A percentile compares a stretch with the other conserved stretches of the same genome.
phyloP scores from a whole-genome alignment of 30 jellyfish, hydroid and myxozoan species.

The Aurelia aurita complex sp. Pacific region DNA sequence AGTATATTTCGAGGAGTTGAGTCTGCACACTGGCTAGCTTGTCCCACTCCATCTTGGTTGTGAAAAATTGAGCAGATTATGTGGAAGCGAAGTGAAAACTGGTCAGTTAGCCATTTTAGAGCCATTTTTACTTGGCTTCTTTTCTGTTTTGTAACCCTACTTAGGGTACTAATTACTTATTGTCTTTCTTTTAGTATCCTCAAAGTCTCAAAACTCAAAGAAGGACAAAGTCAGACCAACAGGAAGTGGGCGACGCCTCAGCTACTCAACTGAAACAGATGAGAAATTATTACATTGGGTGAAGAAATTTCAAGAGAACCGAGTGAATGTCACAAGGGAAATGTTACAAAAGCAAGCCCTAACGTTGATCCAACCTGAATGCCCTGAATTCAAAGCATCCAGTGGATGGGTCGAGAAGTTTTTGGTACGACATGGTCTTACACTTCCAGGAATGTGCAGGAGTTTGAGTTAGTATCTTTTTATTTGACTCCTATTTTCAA shows the following conservation, averaged over 20 bases:
- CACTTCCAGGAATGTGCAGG: constrained; percentile 64
- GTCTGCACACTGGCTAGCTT: too few relatives aligned
- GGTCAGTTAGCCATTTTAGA: too few relatives aligned
- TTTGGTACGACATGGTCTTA: constrained; percentile 70
- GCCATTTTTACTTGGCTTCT: too few relatives aligned
- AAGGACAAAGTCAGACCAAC: constrained; percentile 50
- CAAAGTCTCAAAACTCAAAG: not conserved
- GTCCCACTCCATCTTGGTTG: too few relatives aligned
- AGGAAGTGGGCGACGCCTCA: constrained; percentile 74
- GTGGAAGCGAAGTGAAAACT: too few relatives aligned
- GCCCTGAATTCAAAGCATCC: constrained; percentile 88
- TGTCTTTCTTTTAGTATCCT: too few relatives aligned
- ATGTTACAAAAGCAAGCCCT: constrained; percentile 79
- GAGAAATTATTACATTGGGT: constrained; percentile 78
- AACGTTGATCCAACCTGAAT: constrained; percentile 57
- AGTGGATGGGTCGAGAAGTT: constrained; percentile 90
- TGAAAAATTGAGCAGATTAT: too few relatives aligned
- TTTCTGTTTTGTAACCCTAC: too few relatives aligned
- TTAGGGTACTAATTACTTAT: too few relatives aligned
- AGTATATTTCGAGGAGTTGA: too few relatives aligned
- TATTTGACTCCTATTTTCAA: not conserved
- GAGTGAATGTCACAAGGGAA: constrained; percentile 67
- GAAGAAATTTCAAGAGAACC: constrained; percentile 41
- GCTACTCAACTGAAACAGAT: constrained; percentile 78
- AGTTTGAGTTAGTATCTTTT: constrained; percentile 21